Base-by-base conservation (phyloP, 2,888 invertebrate genomes). In the Drosophila villosipedis region DNA sequence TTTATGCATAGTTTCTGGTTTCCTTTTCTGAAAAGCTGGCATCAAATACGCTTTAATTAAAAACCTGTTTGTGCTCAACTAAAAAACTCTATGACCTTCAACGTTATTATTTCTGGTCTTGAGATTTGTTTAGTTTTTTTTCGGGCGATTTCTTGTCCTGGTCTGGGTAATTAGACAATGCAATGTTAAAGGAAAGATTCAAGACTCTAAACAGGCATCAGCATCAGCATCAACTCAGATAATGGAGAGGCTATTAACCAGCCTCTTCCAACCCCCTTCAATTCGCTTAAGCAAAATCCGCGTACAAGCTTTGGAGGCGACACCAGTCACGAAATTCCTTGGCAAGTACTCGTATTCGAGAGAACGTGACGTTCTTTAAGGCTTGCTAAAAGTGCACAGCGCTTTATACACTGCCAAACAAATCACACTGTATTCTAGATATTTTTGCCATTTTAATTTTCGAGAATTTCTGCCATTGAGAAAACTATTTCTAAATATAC, bases 31-130 rank as follows among this genome's bases (percentile, higher is more conserved):
- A 30, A 60, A 31, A 62, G 63, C 67, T 22, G 73, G 74, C 79
- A 75, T 68, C 52, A 76, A 81, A 83, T 57, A 64, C 66, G 62
- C 69, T 80, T 81, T 87, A 89, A 87, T 87, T 87, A 73, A 85
- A 90, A 87, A 90, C 86, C 86, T 78, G 90, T 87, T 87, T 78
- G 67, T 54, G 49, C 60, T 60, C 73, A 39, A 41, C 28, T 35
- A 54, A 50, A 58, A 55, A 67, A 61, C 39, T 33, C 53, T 47
- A 54, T 75, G 69, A 70, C 69, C 64, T 76, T 80, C 76, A 76
- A 53, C 31, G n/a, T 16, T 39, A 28, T 31, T 28, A 41, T n/a
- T 28, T 54, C 47, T 35, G 61, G 37, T 75, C 65, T 35, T 4
- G 14, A 14, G 41, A 6, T 14, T 4, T 31, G 4, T 31, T 22